phyloP scores from a whole-genome alignment of 1,140 invertebrate genomes.

The Scaptomyza pallida region DNA sequence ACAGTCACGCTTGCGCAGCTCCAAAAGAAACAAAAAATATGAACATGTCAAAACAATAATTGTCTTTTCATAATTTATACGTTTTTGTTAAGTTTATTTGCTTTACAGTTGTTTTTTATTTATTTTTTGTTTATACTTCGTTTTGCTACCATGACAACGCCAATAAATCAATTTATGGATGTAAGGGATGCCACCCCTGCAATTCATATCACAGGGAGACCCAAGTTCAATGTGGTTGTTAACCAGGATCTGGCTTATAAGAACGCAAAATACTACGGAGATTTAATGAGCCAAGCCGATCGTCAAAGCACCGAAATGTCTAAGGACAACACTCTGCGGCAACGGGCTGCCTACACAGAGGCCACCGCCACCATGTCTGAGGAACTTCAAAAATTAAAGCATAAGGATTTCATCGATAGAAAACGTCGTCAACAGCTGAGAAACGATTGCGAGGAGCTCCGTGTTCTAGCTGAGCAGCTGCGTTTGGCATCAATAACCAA shows the following conservation, averaged over 20 bases:
- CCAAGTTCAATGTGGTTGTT: background rate
- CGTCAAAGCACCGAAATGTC: background rate
- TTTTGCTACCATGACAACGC: constrained; percentile 23
- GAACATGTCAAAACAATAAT: background rate
- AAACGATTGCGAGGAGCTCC: constrained; percentile 53
- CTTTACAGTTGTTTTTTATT: background rate
- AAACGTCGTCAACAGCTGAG: constrained; percentile 60
- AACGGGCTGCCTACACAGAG: constrained; percentile 3
- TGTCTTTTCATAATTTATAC: background rate
- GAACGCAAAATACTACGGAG: constrained; percentile 13
- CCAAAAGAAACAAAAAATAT: background rate
- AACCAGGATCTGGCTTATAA: background rate
- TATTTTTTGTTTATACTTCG: constrained; percentile 23
- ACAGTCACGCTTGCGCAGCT: background rate
- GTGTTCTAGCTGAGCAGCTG: constrained; percentile 52
- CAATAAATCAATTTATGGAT: background rate
- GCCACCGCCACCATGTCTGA: constrained; percentile 29
- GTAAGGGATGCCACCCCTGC: constrained; percentile 14
- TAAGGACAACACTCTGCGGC: constrained; percentile 26
- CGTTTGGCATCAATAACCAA: constrained; percentile 64
- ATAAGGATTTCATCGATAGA: constrained; percentile 47
- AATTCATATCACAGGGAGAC: constrained; percentile 5
- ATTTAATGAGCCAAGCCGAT: constrained; percentile 1
- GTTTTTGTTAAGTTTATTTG: background rate
- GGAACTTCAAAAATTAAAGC: constrained; percentile 52